Conservation (phyloP, 2,888 invertebrate species). For the Drosophila leonis region DNA sequence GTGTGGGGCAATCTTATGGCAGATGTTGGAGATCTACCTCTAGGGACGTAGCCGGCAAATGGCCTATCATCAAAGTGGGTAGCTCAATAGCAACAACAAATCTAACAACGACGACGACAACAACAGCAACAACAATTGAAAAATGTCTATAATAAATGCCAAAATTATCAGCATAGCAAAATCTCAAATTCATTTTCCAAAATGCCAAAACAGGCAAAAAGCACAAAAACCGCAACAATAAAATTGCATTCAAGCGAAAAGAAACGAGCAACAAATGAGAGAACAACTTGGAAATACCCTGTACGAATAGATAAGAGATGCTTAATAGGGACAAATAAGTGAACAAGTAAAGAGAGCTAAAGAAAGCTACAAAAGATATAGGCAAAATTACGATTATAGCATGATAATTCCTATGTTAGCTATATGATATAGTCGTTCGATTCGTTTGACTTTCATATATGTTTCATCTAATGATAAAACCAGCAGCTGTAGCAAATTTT, state of each 20-base stretch:
- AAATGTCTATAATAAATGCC: conserved; percentile 55
- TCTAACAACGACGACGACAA: background rate
- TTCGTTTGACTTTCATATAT: no score
- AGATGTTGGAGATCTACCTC: conserved; percentile 32
- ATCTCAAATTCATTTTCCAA: conserved; percentile 65
- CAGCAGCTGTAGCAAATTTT: no score
- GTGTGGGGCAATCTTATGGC: conserved; percentile 32
- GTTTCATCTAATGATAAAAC: no score
- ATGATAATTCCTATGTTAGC: background rate
- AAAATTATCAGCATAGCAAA: conserved; percentile 67
- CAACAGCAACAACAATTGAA: conserved; percentile 5
- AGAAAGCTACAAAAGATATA: background rate
- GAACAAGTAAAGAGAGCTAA: background rate
- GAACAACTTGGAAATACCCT: conserved; percentile 2
- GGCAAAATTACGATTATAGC: background rate
- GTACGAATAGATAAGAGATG: background rate
- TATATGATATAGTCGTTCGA: background rate
- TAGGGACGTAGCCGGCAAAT: conserved; percentile 22
- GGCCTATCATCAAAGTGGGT: conserved; percentile 56
- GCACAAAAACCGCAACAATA: conserved; percentile 18
- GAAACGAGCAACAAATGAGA: background rate
- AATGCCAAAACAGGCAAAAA: conserved; percentile 70
- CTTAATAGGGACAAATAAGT: background rate
- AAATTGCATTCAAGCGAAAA: conserved; percentile 77
- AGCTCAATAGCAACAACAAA: conserved; percentile 26